Evolutionary conservation across 2,888 invertebrate genomes (phyloP).

Genomic region (Cosmia trapezina): DNA sequence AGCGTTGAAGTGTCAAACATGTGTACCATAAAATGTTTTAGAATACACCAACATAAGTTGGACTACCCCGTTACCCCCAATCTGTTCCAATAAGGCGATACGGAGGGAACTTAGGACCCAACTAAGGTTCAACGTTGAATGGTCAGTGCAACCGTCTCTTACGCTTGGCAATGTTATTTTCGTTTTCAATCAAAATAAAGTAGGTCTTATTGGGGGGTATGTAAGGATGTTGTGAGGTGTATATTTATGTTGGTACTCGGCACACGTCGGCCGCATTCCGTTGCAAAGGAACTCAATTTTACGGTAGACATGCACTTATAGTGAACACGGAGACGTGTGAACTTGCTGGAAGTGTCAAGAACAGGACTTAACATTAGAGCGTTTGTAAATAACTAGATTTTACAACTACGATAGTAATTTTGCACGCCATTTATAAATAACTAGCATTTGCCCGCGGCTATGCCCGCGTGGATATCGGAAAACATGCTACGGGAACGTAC

Average conservation of each 20-base stretch:
- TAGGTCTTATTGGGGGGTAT: constrained; percentile 60
- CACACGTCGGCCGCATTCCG: constrained; percentile 76
- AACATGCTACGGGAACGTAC: too few relatives aligned
- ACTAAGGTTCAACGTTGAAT: constrained; percentile 64
- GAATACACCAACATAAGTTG: constrained; percentile 65
- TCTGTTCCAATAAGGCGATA: constrained; percentile 51
- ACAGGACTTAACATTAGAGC: constrained; percentile 26
- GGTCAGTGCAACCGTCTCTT: constrained; percentile 65
- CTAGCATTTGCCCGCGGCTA: too few relatives aligned
- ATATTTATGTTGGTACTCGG: constrained; percentile 56
- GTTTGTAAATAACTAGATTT: constrained; percentile 3
- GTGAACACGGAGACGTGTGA: constrained; percentile 66
- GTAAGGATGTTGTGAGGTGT: constrained; percentile 43
- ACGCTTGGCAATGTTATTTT: constrained; percentile 64
- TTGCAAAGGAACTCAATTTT: constrained; percentile 80
- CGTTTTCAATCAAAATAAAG: constrained; percentile 58
- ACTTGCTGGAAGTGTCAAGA: constrained; percentile 59
- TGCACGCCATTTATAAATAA: not conserved
- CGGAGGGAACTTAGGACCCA: constrained; percentile 55
- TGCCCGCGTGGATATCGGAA: too few relatives aligned
- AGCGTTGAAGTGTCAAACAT: constrained; percentile 73
- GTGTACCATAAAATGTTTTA: constrained; percentile 72
- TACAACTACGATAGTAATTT: not conserved
- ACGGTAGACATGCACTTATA: constrained; percentile 76
- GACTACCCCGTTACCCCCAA: constrained; percentile 52